Evolutionary conservation across 1,140 invertebrate genomes (phyloP).

Genomic region (Callitettix versicolor): DNA sequence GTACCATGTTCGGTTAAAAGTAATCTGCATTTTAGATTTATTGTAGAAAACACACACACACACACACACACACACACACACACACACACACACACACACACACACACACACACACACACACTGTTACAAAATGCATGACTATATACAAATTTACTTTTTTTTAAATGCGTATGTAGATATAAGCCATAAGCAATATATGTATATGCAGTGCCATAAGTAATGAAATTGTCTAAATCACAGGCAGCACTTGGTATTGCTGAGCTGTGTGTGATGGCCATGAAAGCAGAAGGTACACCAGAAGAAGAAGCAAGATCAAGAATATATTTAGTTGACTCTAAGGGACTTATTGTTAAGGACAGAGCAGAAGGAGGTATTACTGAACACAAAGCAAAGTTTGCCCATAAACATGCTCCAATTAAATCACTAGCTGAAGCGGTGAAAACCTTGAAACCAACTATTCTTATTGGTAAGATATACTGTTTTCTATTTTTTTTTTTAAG

Average conservation of each 20-base stretch:
- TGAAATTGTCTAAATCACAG: conserved; percentile 31
- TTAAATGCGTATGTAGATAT: too few species aligned
- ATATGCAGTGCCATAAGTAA: too few species aligned
- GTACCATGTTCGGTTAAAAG: too few species aligned
- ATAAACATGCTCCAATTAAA: conserved; percentile 54
- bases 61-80: too few species aligned
- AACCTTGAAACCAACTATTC: conserved; percentile 64
- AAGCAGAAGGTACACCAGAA: conserved; percentile 59
- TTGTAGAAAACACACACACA: too few species aligned
- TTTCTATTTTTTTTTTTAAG: too few species aligned
- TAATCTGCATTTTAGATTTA: too few species aligned
- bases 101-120: too few species aligned
- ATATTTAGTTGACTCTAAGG: conserved; percentile 61
- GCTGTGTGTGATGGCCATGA: conserved; percentile 79
- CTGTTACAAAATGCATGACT: too few species aligned
- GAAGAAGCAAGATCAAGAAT: conserved; percentile 60
- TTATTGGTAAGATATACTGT: conserved; percentile 60
- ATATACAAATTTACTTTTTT: too few species aligned
- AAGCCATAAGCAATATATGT: too few species aligned
- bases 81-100: too few species aligned
- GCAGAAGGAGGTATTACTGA: conserved; percentile 60
- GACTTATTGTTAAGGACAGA: conserved; percentile 66
- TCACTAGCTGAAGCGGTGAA: conserved; percentile 67
- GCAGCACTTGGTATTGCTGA: conserved; percentile 79
- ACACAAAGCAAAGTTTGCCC: conserved; percentile 68